Conservation (phyloP, 1,140 invertebrate species). For the Geopemphigus sp. region DNA sequence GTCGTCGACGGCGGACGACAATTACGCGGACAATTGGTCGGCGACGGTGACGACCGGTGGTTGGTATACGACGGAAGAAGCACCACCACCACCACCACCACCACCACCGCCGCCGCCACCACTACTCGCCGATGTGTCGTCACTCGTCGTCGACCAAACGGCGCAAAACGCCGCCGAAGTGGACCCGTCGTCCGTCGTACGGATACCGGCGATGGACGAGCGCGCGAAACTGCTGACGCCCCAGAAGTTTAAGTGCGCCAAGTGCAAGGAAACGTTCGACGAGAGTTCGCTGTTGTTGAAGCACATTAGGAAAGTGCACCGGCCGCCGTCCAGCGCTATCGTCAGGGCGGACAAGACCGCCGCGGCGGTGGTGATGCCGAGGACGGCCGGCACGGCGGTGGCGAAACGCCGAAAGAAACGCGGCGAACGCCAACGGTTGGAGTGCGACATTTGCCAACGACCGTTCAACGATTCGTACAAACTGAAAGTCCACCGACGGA, state of each 20-base stretch:
- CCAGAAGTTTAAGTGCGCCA: slow-evolving; percentile 29
- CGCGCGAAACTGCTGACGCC: background rate
- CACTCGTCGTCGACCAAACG: too few species aligned
- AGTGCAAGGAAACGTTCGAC: slow-evolving; percentile 34
- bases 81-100: too few species aligned
- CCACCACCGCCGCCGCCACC: too few species aligned
- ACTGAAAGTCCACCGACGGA: slow-evolving; percentile 59
- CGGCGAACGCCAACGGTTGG: slow-evolving; percentile 1
- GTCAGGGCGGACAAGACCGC: background rate
- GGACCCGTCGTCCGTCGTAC: too few species aligned
- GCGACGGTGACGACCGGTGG: too few species aligned
- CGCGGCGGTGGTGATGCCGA: too few species aligned
- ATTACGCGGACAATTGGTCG: slow-evolving; percentile 26
- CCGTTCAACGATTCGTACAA: slow-evolving; percentile 48
- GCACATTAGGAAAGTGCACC: slow-evolving; percentile 18
- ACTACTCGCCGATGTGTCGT: too few species aligned
- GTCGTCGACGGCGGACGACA: background rate
- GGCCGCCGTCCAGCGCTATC: too few species aligned
- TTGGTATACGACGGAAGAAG: slow-evolving; percentile 11
- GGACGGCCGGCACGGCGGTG: too few species aligned
- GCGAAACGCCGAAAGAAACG: background rate
- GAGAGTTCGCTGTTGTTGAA: slow-evolving; percentile 1
- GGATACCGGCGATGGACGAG: too few species aligned
- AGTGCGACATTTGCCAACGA: slow-evolving; percentile 32
- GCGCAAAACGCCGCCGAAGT: too few species aligned